phyloP scores from a whole-genome alignment of 2,888 invertebrate genomes.

The Melikaiella ostensackeni region DNA sequence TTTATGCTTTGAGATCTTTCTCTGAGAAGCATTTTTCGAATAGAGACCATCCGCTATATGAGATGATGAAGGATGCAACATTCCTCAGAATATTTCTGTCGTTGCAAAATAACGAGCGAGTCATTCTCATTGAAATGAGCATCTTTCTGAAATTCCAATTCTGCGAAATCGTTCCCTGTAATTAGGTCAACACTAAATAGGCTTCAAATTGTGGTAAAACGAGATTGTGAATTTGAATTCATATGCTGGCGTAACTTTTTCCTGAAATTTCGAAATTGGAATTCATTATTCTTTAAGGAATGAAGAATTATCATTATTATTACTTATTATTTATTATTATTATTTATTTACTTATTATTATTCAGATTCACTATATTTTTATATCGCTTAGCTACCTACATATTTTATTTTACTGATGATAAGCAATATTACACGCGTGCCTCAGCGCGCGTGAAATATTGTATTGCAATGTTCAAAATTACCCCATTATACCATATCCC shows the following conservation, averaged over 20 bases:
- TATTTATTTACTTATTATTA: no score
- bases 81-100: not conserved
- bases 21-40: not conserved
- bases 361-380: no score
- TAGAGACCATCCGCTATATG: not conserved
- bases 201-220: not conserved
- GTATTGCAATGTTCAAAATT: no score
- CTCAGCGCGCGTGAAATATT: no score
- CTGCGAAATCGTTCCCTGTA: not conserved
- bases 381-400: no score
- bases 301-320: no score
- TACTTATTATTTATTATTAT: no score
- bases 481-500: no score
- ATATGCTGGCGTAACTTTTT: not conserved
- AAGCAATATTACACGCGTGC: no score
- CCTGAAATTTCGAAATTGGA: not conserved
- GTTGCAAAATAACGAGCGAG: not conserved
- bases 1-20: constrained; percentile 4
- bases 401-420: no score
- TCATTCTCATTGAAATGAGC: not conserved
- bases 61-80: not conserved
- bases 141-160: not conserved
- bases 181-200: not conserved
- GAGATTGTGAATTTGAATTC: not conserved
- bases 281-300: not conserved